Evolutionary conservation across 2,113 vertebrate species (phyloP).

Genomic region (Hucho hucho): DNA sequence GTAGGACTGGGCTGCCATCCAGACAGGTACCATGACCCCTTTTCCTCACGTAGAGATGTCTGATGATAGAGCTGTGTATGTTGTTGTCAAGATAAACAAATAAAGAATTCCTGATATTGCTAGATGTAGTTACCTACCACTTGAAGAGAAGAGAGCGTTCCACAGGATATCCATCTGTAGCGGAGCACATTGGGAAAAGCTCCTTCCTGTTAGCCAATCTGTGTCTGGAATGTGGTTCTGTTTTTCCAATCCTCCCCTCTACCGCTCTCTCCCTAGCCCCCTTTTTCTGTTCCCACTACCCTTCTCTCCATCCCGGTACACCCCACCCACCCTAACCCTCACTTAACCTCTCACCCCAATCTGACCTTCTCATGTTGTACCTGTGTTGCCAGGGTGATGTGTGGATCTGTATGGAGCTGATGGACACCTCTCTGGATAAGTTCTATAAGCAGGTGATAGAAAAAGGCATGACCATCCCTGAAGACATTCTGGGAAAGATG

Average conservation of each 20-base stretch:
- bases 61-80: background rate
- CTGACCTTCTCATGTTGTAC: background rate
- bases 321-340: background rate
- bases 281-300: too few species aligned
- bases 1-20: too few species aligned
- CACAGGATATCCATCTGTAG: conserved; percentile 52
- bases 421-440: conserved; percentile 97
- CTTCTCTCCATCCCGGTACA: background rate
- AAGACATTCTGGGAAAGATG: conserved; percentile 96
- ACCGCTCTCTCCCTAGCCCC: background rate
- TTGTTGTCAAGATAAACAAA: background rate
- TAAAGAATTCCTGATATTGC: background rate
- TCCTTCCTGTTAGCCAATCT: conserved; percentile 39
- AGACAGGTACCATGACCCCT: too few species aligned
- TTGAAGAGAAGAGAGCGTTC: conserved; percentile 20
- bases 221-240: conserved; percentile 28
- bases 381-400: conserved; percentile 84
- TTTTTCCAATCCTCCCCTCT: background rate
- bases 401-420: conserved; percentile 99
- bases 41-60: background rate
- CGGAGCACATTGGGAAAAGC: conserved; percentile 14
- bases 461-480: conserved; percentile 88
- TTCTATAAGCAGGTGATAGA: conserved; percentile 98
- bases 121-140: conserved; percentile 35
- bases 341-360: background rate